Conservation (phyloP, 2,797 vertebrate species). For the Sylvia borin region DNA sequence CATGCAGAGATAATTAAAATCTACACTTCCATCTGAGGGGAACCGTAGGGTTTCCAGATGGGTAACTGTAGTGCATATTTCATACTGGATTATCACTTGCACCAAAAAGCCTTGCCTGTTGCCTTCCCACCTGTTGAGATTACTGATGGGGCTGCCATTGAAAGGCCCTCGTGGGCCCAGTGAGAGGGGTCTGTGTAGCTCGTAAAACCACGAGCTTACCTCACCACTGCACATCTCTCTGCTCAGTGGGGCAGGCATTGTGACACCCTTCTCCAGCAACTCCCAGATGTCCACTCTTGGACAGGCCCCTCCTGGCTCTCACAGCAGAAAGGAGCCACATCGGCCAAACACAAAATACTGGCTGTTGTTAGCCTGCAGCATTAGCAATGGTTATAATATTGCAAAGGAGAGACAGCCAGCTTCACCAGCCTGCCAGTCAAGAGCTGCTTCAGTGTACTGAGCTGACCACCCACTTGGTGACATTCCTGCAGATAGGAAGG, state of each 20-base stretch:
- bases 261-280: background rate
- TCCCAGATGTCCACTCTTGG: background rate
- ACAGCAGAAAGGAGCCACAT: background rate
- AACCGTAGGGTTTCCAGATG: background rate
- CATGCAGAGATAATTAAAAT: conserved; percentile 36
- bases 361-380: background rate
- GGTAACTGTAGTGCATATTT: background rate
- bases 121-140: conserved; percentile 35
- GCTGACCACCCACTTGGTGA: background rate
- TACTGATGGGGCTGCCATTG: background rate
- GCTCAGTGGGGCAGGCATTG: background rate
- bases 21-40: conserved; percentile 10
- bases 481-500: background rate
- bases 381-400: background rate
- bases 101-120: conserved; percentile 14
- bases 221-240: background rate
- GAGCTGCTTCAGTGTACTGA: background rate
- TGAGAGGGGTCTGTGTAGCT: background rate
- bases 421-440: background rate
- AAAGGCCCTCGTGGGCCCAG: background rate
- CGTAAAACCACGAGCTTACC: background rate
- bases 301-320: background rate
- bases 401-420: background rate
- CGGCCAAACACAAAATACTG: background rate
- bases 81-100: conserved; percentile 3